Percentiles rank a stretch among this genome's conserved stretches.
These are phyloP conservation scores for Eutolmus rufibarbis DNA, from an alignment of 2,888 invertebrate species.

Conservation along the genomic window DNA sequence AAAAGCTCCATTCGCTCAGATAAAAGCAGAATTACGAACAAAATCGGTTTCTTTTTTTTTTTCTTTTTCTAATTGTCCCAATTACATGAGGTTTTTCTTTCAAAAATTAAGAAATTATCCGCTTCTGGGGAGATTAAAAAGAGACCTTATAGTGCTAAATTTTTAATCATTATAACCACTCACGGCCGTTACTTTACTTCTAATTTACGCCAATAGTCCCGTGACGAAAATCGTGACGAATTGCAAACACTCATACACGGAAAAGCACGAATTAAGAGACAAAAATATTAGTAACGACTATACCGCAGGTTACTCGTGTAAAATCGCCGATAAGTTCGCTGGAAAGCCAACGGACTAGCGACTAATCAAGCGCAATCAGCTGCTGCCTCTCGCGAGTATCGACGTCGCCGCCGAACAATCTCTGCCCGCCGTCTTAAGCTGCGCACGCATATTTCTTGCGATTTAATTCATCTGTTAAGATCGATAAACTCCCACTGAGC, in stretches of 20 bases:
- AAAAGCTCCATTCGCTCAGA: not conserved
- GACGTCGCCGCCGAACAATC: not conserved
- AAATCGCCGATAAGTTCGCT: not conserved
- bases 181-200: not conserved
- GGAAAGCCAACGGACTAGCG: not conserved
- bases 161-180: not conserved
- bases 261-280: not conserved
- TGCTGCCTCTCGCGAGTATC: not conserved
- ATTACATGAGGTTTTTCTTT: not conserved
- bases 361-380: not conserved
- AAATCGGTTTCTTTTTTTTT: not conserved
- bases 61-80: not conserved
- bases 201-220: not conserved
- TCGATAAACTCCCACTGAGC: slow-evolving; percentile 17
- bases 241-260: not conserved
- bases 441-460: slow-evolving; percentile 17
- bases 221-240: not conserved
- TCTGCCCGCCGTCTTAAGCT: not conserved
- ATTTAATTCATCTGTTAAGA: not conserved
- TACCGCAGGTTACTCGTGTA: not conserved
- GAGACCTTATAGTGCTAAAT: not conserved
- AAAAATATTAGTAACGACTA: not conserved
- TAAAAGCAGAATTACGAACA: not conserved
- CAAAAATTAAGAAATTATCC: not conserved
- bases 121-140: not conserved